Percentiles rank a stretch among this genome's conserved stretches.
These are phyloP conservation scores for Leucopternis melanops DNA, from an alignment of 2,113 vertebrate species.

Conservation along the genomic window DNA sequence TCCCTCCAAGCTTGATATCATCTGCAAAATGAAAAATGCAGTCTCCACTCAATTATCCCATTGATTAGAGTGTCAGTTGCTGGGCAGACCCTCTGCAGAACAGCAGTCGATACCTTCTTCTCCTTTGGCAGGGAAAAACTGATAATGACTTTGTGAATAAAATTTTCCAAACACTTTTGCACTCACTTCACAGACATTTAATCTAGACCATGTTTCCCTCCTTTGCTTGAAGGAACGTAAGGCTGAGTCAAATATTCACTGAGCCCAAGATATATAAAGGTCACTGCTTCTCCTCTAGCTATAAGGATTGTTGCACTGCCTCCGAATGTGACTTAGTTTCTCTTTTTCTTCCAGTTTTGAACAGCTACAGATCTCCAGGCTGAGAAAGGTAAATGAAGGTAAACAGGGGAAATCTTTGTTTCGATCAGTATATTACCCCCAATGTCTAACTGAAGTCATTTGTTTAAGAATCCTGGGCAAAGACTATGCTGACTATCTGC, in stretches of 20 bases:
- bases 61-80: not conserved
- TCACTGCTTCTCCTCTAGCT: not conserved
- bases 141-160: not conserved
- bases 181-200: not conserved
- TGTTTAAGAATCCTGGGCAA: not conserved
- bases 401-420: not conserved
- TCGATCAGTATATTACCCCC: not conserved
- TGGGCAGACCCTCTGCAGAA: not conserved
- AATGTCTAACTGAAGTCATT: not conserved
- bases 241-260: not conserved
- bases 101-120: not conserved
- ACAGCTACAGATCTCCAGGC: not conserved
- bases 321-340: not conserved
- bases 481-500: not conserved
- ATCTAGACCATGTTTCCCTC: not conserved
- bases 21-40: slow-evolving; percentile 8
- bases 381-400: not conserved
- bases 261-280: not conserved
- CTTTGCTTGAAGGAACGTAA: not conserved
- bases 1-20: not conserved
- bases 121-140: not conserved
- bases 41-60: not conserved
- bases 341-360: not conserved
- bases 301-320: not conserved
- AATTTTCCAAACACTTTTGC: not conserved